Evolutionary conservation across 1,140 invertebrate genomes (phyloP).

Genomic region (Temnothorax nylanderi): DNA sequence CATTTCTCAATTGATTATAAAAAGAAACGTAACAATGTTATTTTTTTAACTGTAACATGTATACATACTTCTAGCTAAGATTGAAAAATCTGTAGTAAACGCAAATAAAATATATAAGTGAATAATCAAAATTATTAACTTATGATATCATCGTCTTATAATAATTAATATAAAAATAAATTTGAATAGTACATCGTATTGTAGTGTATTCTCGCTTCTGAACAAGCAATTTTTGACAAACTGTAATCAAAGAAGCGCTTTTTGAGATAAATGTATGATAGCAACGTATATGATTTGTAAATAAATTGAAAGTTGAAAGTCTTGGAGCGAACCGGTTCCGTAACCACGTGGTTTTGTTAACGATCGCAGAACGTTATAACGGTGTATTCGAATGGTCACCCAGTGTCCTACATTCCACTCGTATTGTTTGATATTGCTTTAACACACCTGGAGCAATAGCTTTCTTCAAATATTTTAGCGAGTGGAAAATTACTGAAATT

Average conservation of each 20-base stretch:
- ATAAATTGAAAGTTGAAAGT: slow-evolving; percentile 65
- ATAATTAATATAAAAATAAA: slow-evolving; percentile 23
- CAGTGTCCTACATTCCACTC: slow-evolving; percentile 82
- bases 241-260: neutral
- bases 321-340: slow-evolving; percentile 16
- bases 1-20: neutral
- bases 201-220: neutral
- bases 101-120: neutral
- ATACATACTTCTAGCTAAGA: neutral
- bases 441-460: slow-evolving; percentile 44
- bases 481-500: neutral
- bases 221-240: neutral
- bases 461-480: neutral
- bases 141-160: neutral
- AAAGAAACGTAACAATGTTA: neutral
- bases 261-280: neutral
- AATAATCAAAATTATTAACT: neutral
- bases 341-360: slow-evolving; percentile 60
- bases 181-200: neutral
- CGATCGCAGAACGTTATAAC: slow-evolving; percentile 81
- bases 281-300: slow-evolving; percentile 3
- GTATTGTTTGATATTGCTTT: slow-evolving; percentile 21
- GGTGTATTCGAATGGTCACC: slow-evolving; percentile 83
- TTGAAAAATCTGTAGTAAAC: neutral
- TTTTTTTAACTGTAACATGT: neutral